Conservation (phyloP, 2,113 vertebrate species). For the Fukomys damarensis region DNA sequence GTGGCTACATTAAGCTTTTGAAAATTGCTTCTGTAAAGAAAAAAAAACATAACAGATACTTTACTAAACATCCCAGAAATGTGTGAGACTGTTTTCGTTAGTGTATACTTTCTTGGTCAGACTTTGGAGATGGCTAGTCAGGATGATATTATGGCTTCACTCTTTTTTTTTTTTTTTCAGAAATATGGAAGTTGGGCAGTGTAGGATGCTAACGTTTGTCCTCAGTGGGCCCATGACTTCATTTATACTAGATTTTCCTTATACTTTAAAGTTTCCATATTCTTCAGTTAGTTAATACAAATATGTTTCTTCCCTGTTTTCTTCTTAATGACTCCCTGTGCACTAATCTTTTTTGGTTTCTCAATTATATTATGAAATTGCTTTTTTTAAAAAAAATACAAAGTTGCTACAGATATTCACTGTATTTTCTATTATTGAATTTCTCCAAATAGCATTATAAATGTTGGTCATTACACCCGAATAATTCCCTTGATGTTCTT, state of each 20-base stretch:
- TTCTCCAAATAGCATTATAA: not conserved
- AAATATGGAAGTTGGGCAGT: not conserved
- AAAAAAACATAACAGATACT: too few relatives aligned
- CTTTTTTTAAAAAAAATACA: not conserved
- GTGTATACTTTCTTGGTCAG: not conserved
- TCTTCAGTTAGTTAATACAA: slow-evolving; percentile 10
- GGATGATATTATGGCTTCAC: not conserved
- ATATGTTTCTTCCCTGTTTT: not conserved
- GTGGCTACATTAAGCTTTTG: not conserved
- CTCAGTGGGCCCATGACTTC: not conserved
- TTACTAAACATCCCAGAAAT: not conserved
- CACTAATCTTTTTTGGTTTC: not conserved
- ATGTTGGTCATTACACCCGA: not conserved
- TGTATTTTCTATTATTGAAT: slow-evolving; percentile 26
- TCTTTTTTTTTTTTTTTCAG: not conserved
- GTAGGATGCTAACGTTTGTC: not conserved
- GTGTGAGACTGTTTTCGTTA: not conserved
- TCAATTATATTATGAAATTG: not conserved
- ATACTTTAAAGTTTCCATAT: not conserved
- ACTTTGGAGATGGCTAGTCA: not conserved
- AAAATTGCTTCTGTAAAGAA: not conserved
- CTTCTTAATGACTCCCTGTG: not conserved
- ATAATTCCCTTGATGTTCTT: not conserved
- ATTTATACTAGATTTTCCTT: not conserved
- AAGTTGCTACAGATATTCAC: not conserved